These are phyloP conservation scores for Glossosoma conforme DNA, from an alignment of 1,140 invertebrate species.

Conservation along the genomic window DNA sequence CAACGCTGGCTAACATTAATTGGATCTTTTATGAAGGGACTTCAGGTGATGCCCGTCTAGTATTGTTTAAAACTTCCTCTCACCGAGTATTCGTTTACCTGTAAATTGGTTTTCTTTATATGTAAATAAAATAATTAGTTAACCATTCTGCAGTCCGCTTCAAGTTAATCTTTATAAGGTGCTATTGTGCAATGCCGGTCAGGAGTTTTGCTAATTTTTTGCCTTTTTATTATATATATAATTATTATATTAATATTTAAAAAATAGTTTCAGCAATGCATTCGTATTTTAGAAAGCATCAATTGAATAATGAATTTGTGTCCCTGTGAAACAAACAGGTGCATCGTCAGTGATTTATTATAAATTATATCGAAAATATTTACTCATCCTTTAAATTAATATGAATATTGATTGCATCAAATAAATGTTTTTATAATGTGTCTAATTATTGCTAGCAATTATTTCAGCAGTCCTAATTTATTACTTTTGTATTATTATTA, in stretches of 20 bases:
- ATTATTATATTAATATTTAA: conserved; percentile 8
- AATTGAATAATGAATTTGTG: not conserved
- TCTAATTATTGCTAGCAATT: conserved; percentile 29
- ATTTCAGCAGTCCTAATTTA: conserved; percentile 32
- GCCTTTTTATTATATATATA: conserved; percentile 1
- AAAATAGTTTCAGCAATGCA: conserved; percentile 12
- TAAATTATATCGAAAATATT: conserved; percentile 1
- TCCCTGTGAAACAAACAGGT: too few species aligned
- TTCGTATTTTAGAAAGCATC: conserved; percentile 4
- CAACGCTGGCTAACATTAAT: conserved; percentile 8
- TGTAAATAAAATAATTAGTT: conserved; percentile 29
- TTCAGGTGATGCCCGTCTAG: conserved; percentile 10
- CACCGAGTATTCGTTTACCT: conserved; percentile 16
- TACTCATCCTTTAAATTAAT: conserved; percentile 2
- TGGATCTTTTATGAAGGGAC: conserved; percentile 14
- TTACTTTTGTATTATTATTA: conserved; percentile 33
- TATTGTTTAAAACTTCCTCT: conserved; percentile 18
- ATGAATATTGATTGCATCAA: conserved; percentile 13
- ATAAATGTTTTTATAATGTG: conserved; percentile 27
- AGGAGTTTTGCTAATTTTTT: not conserved
- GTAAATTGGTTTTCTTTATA: conserved; percentile 27
- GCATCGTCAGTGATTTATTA: not conserved
- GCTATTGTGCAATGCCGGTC: conserved; percentile 27
- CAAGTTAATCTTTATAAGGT: conserved; percentile 26
- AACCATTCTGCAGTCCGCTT: conserved; percentile 15